A percentile compares a stretch with the other conserved stretches of the same genome.
Evolutionary conservation across 2,888 invertebrate species (phyloP).

Genomic region (Oegoconia quadripuncta): DNA sequence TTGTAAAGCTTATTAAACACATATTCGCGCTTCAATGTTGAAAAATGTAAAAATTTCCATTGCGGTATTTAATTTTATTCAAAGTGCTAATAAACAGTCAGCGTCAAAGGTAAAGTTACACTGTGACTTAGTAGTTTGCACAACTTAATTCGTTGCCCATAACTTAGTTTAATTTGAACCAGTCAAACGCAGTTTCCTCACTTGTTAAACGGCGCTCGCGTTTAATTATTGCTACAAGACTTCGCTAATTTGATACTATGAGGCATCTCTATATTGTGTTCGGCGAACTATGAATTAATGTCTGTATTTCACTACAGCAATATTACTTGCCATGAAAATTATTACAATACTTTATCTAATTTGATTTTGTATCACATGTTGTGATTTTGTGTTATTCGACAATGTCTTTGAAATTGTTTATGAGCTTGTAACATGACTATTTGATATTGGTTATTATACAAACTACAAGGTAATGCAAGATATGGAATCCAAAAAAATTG

Average conservation of each 20-base stretch:
- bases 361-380: no score
- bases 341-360: no score
- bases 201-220: constrained; percentile 20
- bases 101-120: constrained; percentile 12
- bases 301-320: constrained; percentile 10
- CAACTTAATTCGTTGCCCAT: constrained; percentile 57
- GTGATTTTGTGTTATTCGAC: no score
- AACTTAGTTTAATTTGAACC: constrained; percentile 63
- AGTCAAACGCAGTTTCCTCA: constrained; percentile 57
- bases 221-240: constrained; percentile 37
- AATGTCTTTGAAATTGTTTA: no score
- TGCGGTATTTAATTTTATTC: background rate
- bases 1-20: no score
- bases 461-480: no score
- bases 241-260: constrained; percentile 35
- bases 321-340: no score
- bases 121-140: constrained; percentile 30
- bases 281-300: constrained; percentile 16
- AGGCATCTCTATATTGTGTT: constrained; percentile 30
- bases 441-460: no score
- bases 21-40: no score
- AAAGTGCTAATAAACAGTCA: constrained; percentile 6
- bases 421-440: no score
- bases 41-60: no score
- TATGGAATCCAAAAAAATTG: no score